A percentile compares a stretch with the other conserved stretches of the same genome.
Conservation (phyloP, 2,113 vertebrate species). For the Stictonetta naevosa region DNA sequence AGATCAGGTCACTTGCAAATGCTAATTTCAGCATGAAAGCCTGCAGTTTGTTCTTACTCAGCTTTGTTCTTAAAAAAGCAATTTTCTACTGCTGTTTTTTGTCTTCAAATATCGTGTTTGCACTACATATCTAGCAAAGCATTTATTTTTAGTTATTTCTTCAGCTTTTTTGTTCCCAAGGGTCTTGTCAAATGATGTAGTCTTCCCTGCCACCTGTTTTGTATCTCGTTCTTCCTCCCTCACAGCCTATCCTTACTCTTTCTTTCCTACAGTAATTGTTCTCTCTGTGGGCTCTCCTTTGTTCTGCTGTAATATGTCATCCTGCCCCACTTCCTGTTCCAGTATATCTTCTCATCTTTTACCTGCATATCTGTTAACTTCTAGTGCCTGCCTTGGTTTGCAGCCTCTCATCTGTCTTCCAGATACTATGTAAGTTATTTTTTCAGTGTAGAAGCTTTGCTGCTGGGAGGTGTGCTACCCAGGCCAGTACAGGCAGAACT, state of each 20-base stretch:
- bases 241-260: neutral
- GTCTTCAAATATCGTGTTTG: constrained; percentile 10
- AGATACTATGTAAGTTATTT: neutral
- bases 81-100: constrained; percentile 25
- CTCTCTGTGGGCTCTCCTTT: neutral
- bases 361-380: neutral
- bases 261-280: neutral
- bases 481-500: neutral
- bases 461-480: neutral
- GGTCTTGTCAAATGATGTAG: neutral
- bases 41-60: constrained; percentile 18
- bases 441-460: neutral
- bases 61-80: constrained; percentile 42
- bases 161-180: constrained; percentile 8
- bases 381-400: neutral
- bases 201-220: neutral
- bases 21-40: constrained; percentile 31
- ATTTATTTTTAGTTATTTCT: constrained; percentile 59
- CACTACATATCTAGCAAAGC: constrained; percentile 21
- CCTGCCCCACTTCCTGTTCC: neutral
- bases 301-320: neutral
- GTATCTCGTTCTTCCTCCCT: neutral
- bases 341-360: neutral
- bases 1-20: constrained; percentile 43
- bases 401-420: neutral